Evolutionary conservation across 2,888 invertebrate genomes (phyloP), one percentile per base, ranked within the genome.

Genomic region (Trisateles emortualis): DNA sequence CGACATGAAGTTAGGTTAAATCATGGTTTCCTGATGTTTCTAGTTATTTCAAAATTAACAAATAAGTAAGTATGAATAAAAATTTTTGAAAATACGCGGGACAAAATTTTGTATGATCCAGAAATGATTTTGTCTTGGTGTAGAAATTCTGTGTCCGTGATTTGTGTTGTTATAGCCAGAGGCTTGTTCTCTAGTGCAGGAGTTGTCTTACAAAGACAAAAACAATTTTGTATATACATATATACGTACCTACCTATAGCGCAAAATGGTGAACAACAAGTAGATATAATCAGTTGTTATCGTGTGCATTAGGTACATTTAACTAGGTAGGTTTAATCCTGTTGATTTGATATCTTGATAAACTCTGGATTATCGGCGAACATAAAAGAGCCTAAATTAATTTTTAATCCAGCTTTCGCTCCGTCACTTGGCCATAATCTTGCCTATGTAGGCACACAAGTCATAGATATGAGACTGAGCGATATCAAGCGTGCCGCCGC

Each of bases 311-410:
- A 54, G 44, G 48, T 54, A 83, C 88, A 86, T 90, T 88, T 88
- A 87, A 86, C 88, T 85, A 84, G 87, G 84, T 81, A 78, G 73
- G 84, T 86, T 83, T 91, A 91, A 92, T 91, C 90, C 91, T 62
- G 79, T 77, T 78, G 86, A 87, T 87, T 90, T 89, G 90, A 90
- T 92, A 91, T 88, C 89, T 85, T 86, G 91, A 92, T 92, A 92
- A 88, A 77, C 81, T 83, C 77, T 68, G 91, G 90, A 90, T 92
- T 91, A 92, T 83, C 91, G 92, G 91, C 84, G 78, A 84, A 92
- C 90, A 90, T 92, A 83, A 92, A 92, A 92, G 91, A 75, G 84
- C 76, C 74, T 87, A 88, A 92, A 91, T 90, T 87, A 91, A 88
- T 88, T 89, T 90, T 92, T 91, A 92, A 92, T 92, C 91, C 90